Percentiles rank a stretch among this genome's conserved stretches.
These are phyloP conservation scores for Lobophora halterata DNA, from an alignment of 2,888 invertebrate genomes.

Conservation along the genomic window DNA sequence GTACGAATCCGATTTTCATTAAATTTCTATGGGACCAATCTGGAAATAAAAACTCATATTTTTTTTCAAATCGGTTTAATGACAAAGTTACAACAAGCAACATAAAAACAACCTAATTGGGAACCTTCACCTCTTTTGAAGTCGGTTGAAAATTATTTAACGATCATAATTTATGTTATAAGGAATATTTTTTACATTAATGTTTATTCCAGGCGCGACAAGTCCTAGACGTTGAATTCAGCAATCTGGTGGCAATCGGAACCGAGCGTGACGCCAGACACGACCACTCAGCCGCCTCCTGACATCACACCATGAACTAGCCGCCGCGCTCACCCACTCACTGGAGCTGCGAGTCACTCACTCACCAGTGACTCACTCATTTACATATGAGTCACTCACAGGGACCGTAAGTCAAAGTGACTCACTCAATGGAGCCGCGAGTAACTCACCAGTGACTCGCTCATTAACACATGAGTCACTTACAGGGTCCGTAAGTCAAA, in stretches of 20 bases:
- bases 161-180: too few species aligned
- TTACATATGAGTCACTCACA: too few species aligned
- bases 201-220: slow-evolving; percentile 88
- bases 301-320: slow-evolving; percentile 59
- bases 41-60: too few species aligned
- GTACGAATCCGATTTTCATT: too few species aligned
- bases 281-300: slow-evolving; percentile 64
- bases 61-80: too few species aligned
- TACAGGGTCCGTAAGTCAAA: background rate
- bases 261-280: slow-evolving; percentile 87
- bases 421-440: background rate
- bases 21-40: too few species aligned
- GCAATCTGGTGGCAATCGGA: slow-evolving; percentile 89
- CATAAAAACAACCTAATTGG: too few species aligned
- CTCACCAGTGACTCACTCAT: background rate
- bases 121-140: too few species aligned
- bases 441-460: slow-evolving; percentile 5
- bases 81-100: too few species aligned
- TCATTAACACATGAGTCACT: background rate
- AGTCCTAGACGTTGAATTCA: slow-evolving; percentile 94
- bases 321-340: slow-evolving; percentile 17
- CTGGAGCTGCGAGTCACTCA: slow-evolving; percentile 7
- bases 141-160: too few species aligned
- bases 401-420: slow-evolving; percentile 1
- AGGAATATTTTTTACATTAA: background rate